Conservation (phyloP, 2,797 vertebrate species). For the Cyprinella venusta region DNA sequence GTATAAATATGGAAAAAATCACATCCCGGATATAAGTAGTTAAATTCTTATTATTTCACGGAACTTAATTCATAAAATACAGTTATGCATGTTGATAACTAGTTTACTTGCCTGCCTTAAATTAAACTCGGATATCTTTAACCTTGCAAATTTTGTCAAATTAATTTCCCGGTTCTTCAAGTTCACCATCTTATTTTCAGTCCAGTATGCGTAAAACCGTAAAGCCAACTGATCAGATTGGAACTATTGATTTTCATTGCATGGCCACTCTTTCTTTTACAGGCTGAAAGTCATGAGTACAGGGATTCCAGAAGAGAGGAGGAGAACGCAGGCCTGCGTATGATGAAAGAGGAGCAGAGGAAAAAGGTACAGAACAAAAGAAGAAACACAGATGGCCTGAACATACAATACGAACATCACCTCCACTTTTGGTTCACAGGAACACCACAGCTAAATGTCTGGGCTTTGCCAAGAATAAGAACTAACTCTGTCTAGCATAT, state of each 20-base stretch:
- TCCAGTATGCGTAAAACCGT: not conserved
- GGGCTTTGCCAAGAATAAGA: slow-evolving; percentile 35
- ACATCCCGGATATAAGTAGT: not conserved
- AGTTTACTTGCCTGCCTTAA: not conserved
- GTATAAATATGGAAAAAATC: not conserved
- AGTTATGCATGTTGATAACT: not conserved
- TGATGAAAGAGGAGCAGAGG: slow-evolving; percentile 74
- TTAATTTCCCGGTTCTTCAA: not conserved
- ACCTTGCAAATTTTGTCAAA: not conserved
- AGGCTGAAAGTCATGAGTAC: slow-evolving; percentile 67
- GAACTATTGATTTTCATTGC: not conserved
- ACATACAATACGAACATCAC: slow-evolving; percentile 10
- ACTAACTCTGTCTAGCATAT: slow-evolving; percentile 39
- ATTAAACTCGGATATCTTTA: not conserved
- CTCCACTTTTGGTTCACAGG: slow-evolving; percentile 17
- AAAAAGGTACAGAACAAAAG: slow-evolving; percentile 71
- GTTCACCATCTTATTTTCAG: not conserved
- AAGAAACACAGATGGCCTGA: slow-evolving; percentile 3
- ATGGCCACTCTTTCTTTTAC: slow-evolving; percentile 7
- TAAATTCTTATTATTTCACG: not conserved
- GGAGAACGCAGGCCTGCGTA: slow-evolving; percentile 67
- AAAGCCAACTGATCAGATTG: not conserved
- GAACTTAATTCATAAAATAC: not conserved
- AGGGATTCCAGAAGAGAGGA: slow-evolving; percentile 67
- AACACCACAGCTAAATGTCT: slow-evolving; percentile 27